phyloP scores from a whole-genome alignment of 2,888 invertebrate species.

The Cheilosia variabilis region DNA sequence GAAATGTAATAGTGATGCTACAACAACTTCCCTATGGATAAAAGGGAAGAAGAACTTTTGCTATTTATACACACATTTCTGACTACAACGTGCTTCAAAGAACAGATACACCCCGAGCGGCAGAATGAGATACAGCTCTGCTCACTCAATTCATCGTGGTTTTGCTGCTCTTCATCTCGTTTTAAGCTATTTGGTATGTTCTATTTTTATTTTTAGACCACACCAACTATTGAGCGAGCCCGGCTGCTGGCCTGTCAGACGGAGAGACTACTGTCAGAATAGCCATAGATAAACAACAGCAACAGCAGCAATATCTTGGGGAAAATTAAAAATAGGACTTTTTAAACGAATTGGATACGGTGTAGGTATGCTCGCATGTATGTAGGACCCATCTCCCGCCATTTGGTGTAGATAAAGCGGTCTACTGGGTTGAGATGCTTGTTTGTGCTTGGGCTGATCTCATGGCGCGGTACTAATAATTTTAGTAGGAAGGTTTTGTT shows the following conservation, averaged over 20 bases:
- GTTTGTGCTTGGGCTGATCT: neutral
- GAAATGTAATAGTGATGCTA: constrained; percentile 1
- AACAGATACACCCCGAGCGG: constrained; percentile 20
- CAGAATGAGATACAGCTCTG: constrained; percentile 18
- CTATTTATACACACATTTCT: constrained; percentile 32
- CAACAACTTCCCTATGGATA: constrained; percentile 32
- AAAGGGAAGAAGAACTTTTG: constrained; percentile 39
- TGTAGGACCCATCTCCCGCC: constrained; percentile 15
- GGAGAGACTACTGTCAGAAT: constrained; percentile 52
- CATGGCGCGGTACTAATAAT: neutral
- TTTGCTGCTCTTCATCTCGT: constrained; percentile 14
- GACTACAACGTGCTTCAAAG: constrained; percentile 27
- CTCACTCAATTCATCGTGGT: constrained; percentile 51
- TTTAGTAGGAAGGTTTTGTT: neutral
- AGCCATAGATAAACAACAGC: constrained; percentile 4
- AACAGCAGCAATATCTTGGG: constrained; percentile 19
- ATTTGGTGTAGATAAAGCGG: neutral
- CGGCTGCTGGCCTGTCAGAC: constrained; percentile 67
- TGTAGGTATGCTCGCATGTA: constrained; percentile 10
- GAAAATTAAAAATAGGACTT: constrained; percentile 58
- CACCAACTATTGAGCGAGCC: constrained; percentile 47
- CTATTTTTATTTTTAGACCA: constrained; percentile 67
- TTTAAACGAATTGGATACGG: constrained; percentile 36
- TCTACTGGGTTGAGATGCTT: neutral
- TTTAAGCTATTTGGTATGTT: constrained; percentile 43